phyloP scores from a whole-genome alignment of 2,797 vertebrate genomes.

The Anisognathus igniventris region DNA sequence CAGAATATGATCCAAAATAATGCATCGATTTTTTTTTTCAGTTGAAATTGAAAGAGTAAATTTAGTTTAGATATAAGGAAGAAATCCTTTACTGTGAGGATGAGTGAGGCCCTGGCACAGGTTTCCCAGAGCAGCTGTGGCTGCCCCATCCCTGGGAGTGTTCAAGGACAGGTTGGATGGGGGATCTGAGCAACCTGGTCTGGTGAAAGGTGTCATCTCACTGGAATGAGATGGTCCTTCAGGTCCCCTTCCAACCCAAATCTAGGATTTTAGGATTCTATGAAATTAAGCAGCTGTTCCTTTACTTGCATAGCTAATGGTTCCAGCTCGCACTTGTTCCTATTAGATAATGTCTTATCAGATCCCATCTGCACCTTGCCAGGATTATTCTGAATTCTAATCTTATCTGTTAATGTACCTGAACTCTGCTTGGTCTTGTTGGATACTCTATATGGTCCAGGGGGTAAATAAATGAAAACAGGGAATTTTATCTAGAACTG shows the following conservation, averaged over 20 bases:
- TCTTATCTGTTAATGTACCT: neutral
- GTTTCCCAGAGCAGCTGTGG: neutral
- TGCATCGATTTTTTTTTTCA: rapidly evolving
- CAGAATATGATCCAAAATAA: neutral
- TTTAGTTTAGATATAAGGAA: neutral
- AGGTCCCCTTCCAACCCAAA: neutral
- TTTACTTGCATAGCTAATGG: neutral
- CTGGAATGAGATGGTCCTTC: neutral
- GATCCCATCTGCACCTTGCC: neutral
- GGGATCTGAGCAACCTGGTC: neutral
- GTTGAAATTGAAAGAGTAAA: neutral
- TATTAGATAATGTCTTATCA: neutral
- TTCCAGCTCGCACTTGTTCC: neutral
- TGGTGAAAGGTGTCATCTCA: neutral
- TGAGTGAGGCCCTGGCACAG: neutral
- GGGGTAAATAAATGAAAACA: neutral
- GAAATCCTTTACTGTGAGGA: neutral
- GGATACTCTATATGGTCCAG: neutral
- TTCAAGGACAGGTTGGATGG: neutral
- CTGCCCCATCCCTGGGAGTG: neutral
- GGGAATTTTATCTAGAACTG: neutral
- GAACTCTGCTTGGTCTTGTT: neutral
- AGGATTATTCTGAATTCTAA: neutral
- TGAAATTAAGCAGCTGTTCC: neutral
- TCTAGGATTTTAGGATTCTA: neutral